These are phyloP conservation scores for Morpho helenor DNA, from an alignment of 2,888 invertebrate species.

Conservation along the genomic window DNA sequence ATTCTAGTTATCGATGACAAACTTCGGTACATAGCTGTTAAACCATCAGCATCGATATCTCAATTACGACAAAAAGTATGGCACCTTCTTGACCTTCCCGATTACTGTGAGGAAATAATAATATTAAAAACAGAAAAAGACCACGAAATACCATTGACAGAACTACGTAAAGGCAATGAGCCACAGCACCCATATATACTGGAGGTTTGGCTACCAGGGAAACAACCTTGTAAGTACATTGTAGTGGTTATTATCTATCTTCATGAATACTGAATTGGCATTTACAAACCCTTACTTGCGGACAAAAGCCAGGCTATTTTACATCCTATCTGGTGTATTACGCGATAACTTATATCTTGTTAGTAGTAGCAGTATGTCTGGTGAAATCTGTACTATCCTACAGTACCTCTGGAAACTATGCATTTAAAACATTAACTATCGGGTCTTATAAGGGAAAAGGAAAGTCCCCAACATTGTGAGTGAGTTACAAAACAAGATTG, in stretches of 20 bases:
- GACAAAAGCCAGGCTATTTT: too few species aligned
- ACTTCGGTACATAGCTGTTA: constrained; percentile 60
- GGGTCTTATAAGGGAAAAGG: too few species aligned
- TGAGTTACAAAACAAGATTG: background rate
- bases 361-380: too few species aligned
- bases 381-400: too few species aligned
- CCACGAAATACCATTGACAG: constrained; percentile 52
- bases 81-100: constrained; percentile 63
- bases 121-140: constrained; percentile 49
- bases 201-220: constrained; percentile 60
- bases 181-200: constrained; percentile 59
- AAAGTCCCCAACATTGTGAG: too few species aligned
- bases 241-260: too few species aligned
- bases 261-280: too few species aligned
- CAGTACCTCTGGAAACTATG: too few species aligned
- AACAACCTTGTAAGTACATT: constrained; percentile 34
- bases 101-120: constrained; percentile 67
- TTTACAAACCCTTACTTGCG: too few species aligned
- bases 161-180: constrained; percentile 59
- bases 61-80: constrained; percentile 64
- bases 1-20: constrained; percentile 49
- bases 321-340: too few species aligned
- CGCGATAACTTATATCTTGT: too few species aligned
- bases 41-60: constrained; percentile 52
- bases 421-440: too few species aligned